phyloP scores from a whole-genome alignment of 2,797 vertebrate genomes.

The Urocyon cinereoargenteus region DNA sequence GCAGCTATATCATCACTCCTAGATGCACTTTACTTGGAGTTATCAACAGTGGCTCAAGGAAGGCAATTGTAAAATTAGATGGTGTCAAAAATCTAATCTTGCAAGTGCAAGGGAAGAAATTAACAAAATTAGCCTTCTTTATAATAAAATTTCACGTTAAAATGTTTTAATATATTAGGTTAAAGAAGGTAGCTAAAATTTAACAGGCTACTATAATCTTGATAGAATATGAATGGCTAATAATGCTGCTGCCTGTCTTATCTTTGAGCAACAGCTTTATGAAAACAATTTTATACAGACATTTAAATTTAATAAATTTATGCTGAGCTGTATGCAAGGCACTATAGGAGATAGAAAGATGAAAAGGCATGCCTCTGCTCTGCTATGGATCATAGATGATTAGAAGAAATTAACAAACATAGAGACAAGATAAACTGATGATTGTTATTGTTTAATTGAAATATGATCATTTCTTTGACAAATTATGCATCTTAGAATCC shows the following conservation, averaged over 20 bases:
- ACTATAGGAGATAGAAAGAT: not conserved
- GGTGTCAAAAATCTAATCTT: not conserved
- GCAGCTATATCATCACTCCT: not conserved
- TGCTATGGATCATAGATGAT: not conserved
- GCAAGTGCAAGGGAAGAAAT: not conserved
- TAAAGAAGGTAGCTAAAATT: not conserved
- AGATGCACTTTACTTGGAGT: not conserved
- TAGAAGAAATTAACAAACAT: not conserved
- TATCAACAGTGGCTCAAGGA: not conserved
- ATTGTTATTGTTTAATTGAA: not conserved
- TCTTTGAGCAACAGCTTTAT: not conserved
- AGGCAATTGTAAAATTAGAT: not conserved
- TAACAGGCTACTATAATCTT: not conserved
- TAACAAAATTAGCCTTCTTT: not conserved
- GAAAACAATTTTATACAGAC: not conserved
- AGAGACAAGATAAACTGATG: not conserved
- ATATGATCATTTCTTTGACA: slow-evolving; percentile 7
- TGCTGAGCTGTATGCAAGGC: not conserved
- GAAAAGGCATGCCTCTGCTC: not conserved
- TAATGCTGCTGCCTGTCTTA: not conserved
- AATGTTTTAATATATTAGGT: not conserved
- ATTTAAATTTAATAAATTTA: not conserved
- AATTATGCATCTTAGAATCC: not conserved
- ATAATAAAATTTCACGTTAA: not conserved
- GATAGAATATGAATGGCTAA: not conserved